A percentile compares a stretch with the other conserved stretches of the same genome.
These are phyloP conservation scores for Gopherus flavomarginatus DNA, from an alignment of 2,113 vertebrate species.

Conservation along the genomic window DNA sequence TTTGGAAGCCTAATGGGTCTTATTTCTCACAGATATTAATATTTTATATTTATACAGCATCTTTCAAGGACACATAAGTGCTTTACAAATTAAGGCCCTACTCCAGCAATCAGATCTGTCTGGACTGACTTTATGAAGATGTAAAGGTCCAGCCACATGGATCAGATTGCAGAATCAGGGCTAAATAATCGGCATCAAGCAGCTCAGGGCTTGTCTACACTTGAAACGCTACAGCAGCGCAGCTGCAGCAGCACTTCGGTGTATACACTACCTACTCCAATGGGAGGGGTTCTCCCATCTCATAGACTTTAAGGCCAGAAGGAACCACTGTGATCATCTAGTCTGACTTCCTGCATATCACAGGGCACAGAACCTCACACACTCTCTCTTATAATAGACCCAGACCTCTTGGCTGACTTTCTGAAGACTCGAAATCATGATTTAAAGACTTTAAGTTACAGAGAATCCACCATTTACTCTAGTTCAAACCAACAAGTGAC, in stretches of 20 bases:
- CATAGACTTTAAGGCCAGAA: neutral
- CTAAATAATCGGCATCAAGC: neutral
- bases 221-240: neutral
- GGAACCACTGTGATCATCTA: neutral
- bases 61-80: neutral
- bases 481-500: neutral
- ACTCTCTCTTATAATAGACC: neutral
- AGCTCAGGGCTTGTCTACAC: neutral
- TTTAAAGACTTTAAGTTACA: neutral
- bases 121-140: neutral
- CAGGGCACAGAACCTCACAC: neutral
- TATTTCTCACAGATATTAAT: neutral
- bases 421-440: neutral
- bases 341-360: neutral
- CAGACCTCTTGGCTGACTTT: neutral
- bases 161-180: slow-evolving; percentile 1
- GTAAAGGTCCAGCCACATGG: neutral
- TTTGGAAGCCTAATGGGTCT: neutral
- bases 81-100: neutral
- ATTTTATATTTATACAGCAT: neutral
- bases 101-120: neutral
- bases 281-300: neutral
- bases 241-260: neutral
- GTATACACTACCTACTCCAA: neutral
- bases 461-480: neutral